These are phyloP conservation scores for Aphis gossypii DNA, from an alignment of 1,140 invertebrate genomes.

Conservation along the genomic window DNA sequence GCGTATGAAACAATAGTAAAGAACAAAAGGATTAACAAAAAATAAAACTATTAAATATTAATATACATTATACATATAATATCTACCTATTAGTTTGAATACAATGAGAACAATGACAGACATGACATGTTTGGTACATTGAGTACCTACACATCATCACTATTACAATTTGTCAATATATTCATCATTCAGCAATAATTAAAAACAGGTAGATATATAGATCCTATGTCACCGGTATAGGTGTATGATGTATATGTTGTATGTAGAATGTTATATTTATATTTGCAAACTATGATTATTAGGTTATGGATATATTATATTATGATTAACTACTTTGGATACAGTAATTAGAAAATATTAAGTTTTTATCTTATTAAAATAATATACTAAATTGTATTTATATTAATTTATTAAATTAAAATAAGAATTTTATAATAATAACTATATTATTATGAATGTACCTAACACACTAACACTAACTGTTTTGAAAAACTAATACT, in stretches of 20 bases:
- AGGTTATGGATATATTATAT: background rate
- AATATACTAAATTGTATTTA: background rate
- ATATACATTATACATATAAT: background rate
- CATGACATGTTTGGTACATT: background rate
- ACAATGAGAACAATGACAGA: background rate
- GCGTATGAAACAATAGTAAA: background rate
- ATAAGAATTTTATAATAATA: background rate
- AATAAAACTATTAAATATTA: constrained; percentile 20
- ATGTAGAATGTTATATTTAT: background rate
- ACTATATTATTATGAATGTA: too few species aligned
- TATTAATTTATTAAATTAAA: background rate
- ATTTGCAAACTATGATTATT: background rate
- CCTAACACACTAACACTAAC: too few species aligned
- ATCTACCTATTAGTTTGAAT: background rate
- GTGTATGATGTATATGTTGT: background rate
- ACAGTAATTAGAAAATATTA: background rate
- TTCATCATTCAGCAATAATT: background rate
- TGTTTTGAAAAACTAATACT: too few species aligned
- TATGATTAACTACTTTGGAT: background rate
- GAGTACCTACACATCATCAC: background rate
- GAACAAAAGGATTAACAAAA: constrained; percentile 7
- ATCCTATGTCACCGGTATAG: background rate
- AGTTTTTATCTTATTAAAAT: background rate
- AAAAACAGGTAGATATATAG: background rate
- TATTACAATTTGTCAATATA: background rate